Evolutionary conservation across 64 coral and sea anemone species (phyloP).

Genomic region (Astreopora myriophthalma): DNA sequence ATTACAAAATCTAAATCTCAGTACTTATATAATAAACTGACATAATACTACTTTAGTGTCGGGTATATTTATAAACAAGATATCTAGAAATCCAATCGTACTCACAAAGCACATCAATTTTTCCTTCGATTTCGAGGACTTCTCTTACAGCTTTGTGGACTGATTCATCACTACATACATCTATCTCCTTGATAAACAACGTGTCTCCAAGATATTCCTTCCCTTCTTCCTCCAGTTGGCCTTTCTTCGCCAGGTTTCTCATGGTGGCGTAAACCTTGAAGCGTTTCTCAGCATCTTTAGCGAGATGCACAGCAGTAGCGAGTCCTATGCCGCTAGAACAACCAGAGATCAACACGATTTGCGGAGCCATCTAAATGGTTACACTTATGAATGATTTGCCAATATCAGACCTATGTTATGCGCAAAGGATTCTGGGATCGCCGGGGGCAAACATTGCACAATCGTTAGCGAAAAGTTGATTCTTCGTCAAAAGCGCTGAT

Average conservation of each 20-base stretch:
- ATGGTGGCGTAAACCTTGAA: slow-evolving; percentile 82
- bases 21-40: too few relatives aligned
- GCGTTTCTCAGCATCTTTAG: slow-evolving; percentile 55
- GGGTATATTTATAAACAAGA: not conserved
- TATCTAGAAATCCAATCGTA: not conserved
- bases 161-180: slow-evolving; percentile 46
- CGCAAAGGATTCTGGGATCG: too few relatives aligned
- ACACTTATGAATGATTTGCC: too few relatives aligned
- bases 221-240: slow-evolving; percentile 5
- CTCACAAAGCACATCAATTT: slow-evolving; percentile 83
- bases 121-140: slow-evolving; percentile 65
- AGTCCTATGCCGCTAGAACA: slow-evolving; percentile 78
- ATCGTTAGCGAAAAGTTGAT: too few relatives aligned
- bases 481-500: too few relatives aligned
- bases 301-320: slow-evolving; percentile 38
- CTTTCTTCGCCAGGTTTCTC: slow-evolving; percentile 68
- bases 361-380: slow-evolving; percentile 38
- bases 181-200: slow-evolving; percentile 43
- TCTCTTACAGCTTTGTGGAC: slow-evolving; percentile 57
- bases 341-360: slow-evolving; percentile 71
- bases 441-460: too few relatives aligned
- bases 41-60: not conserved
- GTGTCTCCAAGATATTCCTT: slow-evolving; percentile 40
- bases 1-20: too few relatives aligned
- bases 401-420: too few relatives aligned